Evolutionary conservation across 2,888 invertebrate genomes (phyloP).

Genomic region (Nomada ruficornis): DNA sequence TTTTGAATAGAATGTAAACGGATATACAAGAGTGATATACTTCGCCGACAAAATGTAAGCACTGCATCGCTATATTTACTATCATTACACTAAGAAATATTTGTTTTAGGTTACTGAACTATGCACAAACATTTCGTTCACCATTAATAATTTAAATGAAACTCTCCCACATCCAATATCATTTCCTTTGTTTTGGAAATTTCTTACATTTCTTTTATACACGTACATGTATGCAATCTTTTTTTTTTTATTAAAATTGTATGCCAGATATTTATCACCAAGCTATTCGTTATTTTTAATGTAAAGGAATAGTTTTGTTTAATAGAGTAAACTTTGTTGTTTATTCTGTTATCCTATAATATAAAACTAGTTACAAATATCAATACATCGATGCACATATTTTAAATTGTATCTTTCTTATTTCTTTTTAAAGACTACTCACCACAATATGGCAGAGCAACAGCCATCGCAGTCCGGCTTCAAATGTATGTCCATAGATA

Average conservation of each 20-base stretch:
- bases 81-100: constrained; percentile 21
- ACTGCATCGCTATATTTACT: constrained; percentile 37
- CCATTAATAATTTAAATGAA: constrained; percentile 14
- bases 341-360: background rate
- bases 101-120: constrained; percentile 65
- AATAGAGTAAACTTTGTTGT: background rate
- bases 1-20: constrained; percentile 52
- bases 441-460: constrained; percentile 73
- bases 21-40: constrained; percentile 36
- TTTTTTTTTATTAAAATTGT: background rate
- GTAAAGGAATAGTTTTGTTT: background rate
- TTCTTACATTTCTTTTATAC: background rate
- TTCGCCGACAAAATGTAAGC: constrained; percentile 57
- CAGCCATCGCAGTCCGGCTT: constrained; percentile 77
- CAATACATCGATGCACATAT: background rate
- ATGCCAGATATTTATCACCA: background rate
- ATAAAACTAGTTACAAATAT: constrained; percentile 2
- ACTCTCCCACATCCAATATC: background rate
- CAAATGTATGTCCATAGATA: constrained; percentile 84
- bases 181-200: background rate
- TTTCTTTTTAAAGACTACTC: constrained; percentile 47
- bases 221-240: constrained; percentile 1
- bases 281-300: background rate
- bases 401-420: constrained; percentile 14
- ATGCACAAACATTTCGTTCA: constrained; percentile 25